Conservation (phyloP, 2,888 invertebrate species). For the Plebejus anna region DNA sequence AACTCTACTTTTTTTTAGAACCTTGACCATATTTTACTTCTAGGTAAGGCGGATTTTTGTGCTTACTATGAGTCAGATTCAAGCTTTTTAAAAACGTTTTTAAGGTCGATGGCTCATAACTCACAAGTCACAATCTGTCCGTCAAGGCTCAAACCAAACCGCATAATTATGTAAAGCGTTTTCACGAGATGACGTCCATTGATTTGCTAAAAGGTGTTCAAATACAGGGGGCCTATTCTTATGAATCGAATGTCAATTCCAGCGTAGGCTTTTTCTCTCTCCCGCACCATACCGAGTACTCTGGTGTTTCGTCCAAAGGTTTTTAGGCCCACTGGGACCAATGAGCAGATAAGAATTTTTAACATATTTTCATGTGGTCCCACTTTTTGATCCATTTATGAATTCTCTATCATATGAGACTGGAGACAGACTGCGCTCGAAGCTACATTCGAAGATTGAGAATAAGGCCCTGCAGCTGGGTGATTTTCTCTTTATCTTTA, state of each 20-base stretch:
- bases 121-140: conserved; percentile 2
- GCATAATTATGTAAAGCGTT: conserved; percentile 5
- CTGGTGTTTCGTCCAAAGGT: no score
- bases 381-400: no score
- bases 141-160: not conserved
- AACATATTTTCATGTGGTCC: no score
- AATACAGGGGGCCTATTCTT: not conserved
- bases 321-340: no score
- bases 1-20: not conserved
- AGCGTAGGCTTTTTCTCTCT: not conserved
- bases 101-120: not conserved
- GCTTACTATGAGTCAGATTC: not conserved
- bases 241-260: not conserved
- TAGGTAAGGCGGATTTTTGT: not conserved
- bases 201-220: conserved; percentile 26
- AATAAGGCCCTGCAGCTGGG: not conserved
- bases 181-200: conserved; percentile 10
- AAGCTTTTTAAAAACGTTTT: not conserved
- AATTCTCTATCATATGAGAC: no score
- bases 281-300: not conserved
- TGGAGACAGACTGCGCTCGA: not conserved
- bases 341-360: no score
- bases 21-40: not conserved
- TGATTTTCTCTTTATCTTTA: conserved; percentile 21
- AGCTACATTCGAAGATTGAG: not conserved